Evolutionary conservation across 92 coral and sea anemone genomes (phyloP).

Genomic region (Parazoanthus swiftii): DNA sequence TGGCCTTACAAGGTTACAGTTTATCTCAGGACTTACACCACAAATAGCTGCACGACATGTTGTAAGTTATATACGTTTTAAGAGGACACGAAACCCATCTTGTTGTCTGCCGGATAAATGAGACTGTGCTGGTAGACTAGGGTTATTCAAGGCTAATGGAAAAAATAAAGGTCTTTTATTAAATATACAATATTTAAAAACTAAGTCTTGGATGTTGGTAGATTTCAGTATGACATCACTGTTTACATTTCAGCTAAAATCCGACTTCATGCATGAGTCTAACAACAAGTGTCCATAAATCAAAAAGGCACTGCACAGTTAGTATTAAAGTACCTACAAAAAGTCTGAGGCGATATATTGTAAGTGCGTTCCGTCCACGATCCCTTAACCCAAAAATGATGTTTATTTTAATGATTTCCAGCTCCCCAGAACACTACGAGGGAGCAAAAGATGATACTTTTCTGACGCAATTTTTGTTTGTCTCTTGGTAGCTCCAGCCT

Average conservation of each 20-base stretch:
- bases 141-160: constrained; percentile 46
- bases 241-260: too few relatives aligned
- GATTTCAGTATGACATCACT: too few relatives aligned
- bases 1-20: background rate
- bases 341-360: too few relatives aligned
- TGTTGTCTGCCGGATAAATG: background rate
- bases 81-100: background rate
- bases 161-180: background rate
- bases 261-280: too few relatives aligned
- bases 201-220: too few relatives aligned
- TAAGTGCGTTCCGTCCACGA: too few relatives aligned
- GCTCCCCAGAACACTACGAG: background rate
- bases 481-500: constrained; percentile 1
- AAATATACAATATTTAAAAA: too few relatives aligned
- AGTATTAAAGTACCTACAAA: too few relatives aligned
- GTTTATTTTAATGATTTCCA: too few relatives aligned
- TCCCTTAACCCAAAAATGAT: too few relatives aligned
- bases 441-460: background rate
- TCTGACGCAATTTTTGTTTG: background rate
- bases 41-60: background rate
- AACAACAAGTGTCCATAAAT: too few relatives aligned
- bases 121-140: background rate
- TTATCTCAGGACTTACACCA: background rate
- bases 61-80: background rate
- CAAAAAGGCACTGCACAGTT: too few relatives aligned